A percentile compares a stretch with the other conserved stretches of the same genome.
Conservation (phyloP, 2,888 invertebrate species). For the Phortica magna region DNA sequence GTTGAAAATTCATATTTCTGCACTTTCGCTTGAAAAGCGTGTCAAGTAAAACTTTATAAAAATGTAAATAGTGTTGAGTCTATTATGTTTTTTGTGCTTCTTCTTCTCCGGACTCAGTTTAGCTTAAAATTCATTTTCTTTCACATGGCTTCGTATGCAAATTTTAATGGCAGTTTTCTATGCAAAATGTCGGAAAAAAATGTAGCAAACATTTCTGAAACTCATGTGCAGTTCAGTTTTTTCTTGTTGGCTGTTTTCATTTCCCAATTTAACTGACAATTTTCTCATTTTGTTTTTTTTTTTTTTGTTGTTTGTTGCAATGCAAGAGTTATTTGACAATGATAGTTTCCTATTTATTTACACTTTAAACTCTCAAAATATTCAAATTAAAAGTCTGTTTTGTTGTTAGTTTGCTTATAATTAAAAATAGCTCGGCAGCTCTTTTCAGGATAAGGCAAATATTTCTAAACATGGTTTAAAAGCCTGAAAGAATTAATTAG, state of each 20-base stretch:
- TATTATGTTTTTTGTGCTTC: conserved; percentile 9
- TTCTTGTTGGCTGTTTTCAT: not conserved
- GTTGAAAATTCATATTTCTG: conserved; percentile 13
- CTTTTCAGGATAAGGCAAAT: too few relatives aligned
- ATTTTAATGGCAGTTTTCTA: not conserved
- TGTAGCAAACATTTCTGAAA: not conserved
- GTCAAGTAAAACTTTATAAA: conserved; percentile 19
- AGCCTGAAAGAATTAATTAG: too few relatives aligned
- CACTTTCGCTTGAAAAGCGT: not conserved
- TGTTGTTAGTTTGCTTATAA: too few relatives aligned
- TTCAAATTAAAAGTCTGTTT: too few relatives aligned
- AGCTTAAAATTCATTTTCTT: not conserved
- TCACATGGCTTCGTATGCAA: conserved; percentile 5
- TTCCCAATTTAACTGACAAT: not conserved
- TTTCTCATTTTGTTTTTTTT: not conserved
- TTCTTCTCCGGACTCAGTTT: not conserved
- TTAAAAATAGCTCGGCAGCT: too few relatives aligned
- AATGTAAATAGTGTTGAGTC: conserved; percentile 27
- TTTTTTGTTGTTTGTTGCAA: not conserved
- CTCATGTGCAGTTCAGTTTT: not conserved
- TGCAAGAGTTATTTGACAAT: too few relatives aligned
- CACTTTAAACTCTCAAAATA: too few relatives aligned
- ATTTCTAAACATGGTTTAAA: too few relatives aligned
- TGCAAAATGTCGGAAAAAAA: not conserved
- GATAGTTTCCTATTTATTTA: too few relatives aligned